phyloP scores from a whole-genome alignment of 2,888 invertebrate genomes.

The Branchinecta sandiegonensis region DNA sequence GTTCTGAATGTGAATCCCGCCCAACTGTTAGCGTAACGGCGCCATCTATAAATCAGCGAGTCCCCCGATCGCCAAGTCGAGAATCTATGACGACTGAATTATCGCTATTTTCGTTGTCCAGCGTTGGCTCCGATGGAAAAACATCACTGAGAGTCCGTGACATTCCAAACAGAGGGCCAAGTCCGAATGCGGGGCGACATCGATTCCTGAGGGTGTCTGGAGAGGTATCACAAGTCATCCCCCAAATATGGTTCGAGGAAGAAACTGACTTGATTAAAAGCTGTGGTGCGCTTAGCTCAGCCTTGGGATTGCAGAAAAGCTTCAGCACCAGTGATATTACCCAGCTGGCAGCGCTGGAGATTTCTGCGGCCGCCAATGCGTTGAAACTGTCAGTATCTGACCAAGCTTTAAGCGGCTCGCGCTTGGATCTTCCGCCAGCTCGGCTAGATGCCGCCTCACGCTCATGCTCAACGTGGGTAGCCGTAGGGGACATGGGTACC shows the following conservation, averaged over 20 bases:
- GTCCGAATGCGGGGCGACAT: conserved; percentile 31
- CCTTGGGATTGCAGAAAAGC: conserved; percentile 63
- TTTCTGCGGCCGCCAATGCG: conserved; percentile 30
- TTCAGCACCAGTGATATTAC: conserved; percentile 67
- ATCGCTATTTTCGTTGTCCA: conserved; percentile 59
- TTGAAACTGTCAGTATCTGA: conserved; percentile 39
- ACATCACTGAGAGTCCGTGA: conserved; percentile 18
- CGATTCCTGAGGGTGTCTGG: conserved; percentile 24
- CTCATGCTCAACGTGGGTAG: conserved; percentile 75
- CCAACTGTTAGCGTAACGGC: conserved; percentile 9
- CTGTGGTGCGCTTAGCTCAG: conserved; percentile 62
- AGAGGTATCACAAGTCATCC: conserved; percentile 38
- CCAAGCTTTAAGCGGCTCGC: conserved; percentile 36
- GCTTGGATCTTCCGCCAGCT: conserved; percentile 20
- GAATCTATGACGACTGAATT: conserved; percentile 70
- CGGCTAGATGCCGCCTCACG: conserved; percentile 48
- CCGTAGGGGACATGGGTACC: conserved; percentile 56
- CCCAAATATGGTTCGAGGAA: conserved; percentile 54
- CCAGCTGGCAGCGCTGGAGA: conserved; percentile 41
- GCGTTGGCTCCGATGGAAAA: conserved; percentile 30
- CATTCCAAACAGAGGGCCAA: conserved; percentile 43
- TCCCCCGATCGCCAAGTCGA: conserved; percentile 61
- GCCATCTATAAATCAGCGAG: conserved; percentile 33
- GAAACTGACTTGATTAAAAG: conserved; percentile 62
- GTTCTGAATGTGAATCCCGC: conserved; percentile 10